Conservation (phyloP, 2,113 vertebrate species). For the Callochromis pleurospilus region DNA sequence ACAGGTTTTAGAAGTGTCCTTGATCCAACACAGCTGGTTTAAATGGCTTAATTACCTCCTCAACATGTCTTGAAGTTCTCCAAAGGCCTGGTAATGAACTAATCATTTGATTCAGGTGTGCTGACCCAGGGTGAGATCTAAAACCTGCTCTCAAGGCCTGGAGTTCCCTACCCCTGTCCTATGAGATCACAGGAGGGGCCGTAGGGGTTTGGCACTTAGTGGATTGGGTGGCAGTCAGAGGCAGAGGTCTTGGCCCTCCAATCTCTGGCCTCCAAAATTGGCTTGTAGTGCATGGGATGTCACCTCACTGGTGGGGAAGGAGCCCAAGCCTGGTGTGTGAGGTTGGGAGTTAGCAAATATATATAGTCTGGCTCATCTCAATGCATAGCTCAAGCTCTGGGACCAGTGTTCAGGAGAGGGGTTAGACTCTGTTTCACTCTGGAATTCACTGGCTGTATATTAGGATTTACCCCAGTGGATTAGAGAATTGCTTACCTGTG, state of each 20-base stretch:
- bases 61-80: neutral
- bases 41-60: neutral
- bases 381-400: neutral
- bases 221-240: neutral
- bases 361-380: neutral
- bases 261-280: neutral
- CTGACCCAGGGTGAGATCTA: neutral
- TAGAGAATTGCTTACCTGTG: neutral
- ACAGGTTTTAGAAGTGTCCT: neutral
- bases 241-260: neutral
- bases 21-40: neutral
- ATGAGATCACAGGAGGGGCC: neutral
- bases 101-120: neutral
- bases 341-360: neutral
- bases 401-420: neutral
- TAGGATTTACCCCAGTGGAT: neutral
- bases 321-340: neutral
- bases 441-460: neutral
- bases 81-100: neutral
- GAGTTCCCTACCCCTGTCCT: neutral
- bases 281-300: neutral
- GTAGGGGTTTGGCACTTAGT: neutral
- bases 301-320: rapidly evolving
- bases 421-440: neutral
- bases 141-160: neutral